phyloP scores from a whole-genome alignment of 1,140 invertebrate species.

The Dinoponera quadriceps region DNA sequence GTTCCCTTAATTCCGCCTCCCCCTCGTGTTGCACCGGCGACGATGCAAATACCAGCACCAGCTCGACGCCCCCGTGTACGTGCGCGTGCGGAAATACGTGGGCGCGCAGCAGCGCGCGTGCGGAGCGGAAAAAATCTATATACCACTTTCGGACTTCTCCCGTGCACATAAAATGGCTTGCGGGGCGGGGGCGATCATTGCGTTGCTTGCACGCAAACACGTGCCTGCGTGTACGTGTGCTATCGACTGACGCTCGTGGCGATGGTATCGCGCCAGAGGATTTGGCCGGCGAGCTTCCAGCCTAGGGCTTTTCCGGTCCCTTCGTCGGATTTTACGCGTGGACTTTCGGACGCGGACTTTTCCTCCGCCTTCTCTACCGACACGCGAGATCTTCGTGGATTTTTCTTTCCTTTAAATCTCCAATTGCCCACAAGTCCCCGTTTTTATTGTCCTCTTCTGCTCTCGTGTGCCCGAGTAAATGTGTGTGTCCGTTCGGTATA shows the following conservation, averaged over 20 bases:
- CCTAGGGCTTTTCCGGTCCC: conserved; percentile 13
- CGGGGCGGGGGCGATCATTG: background rate
- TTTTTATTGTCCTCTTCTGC: too few relatives aligned
- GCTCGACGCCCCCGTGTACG: conserved; percentile 4
- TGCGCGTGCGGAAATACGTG: background rate
- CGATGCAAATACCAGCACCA: conserved; percentile 6
- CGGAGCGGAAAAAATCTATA: conserved; percentile 67
- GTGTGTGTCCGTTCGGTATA: too few relatives aligned
- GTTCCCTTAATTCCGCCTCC: conserved; percentile 53
- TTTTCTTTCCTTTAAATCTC: too few relatives aligned
- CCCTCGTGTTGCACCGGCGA: background rate
- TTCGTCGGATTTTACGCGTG: conserved; percentile 24
- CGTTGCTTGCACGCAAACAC: conserved; percentile 1
- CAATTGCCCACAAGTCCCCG: too few relatives aligned
- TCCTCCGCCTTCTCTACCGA: conserved; percentile 5
- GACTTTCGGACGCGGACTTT: background rate
- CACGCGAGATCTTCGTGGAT: background rate
- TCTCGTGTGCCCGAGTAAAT: too few relatives aligned
- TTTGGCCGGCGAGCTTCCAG: conserved; percentile 37
- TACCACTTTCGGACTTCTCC: conserved; percentile 53
- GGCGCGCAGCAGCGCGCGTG: conserved; percentile 37
- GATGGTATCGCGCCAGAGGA: conserved; percentile 40
- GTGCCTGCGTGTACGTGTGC: background rate
- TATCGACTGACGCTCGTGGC: conserved; percentile 28
- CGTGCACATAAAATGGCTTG: conserved; percentile 38